Conservation (phyloP, 2,888 invertebrate species). For the Actias luna region DNA sequence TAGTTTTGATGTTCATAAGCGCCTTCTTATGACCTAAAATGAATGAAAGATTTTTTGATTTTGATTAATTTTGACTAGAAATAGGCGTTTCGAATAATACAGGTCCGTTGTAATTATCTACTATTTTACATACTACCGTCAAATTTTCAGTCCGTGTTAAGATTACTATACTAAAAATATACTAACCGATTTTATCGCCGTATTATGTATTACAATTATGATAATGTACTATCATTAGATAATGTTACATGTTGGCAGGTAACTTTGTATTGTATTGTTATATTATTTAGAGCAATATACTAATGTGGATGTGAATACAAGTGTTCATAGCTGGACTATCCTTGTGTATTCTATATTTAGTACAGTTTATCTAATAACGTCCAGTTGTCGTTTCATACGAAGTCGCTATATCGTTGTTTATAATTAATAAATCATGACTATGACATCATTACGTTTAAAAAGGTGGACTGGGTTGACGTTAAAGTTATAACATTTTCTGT, state of each 20-base stretch:
- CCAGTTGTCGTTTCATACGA: neutral
- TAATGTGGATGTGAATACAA: neutral
- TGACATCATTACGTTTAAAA: neutral
- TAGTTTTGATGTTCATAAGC: no score
- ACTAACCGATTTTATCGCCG: neutral
- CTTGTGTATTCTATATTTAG: conserved; percentile 3
- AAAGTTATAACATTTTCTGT: neutral
- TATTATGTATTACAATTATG: conserved; percentile 1
- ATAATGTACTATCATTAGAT: neutral
- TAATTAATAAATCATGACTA: neutral
- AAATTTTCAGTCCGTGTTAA: no score
- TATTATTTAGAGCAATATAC: conserved; percentile 1
- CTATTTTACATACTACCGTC: no score
- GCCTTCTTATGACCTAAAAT: no score
- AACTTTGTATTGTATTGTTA: neutral
- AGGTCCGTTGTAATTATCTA: no score
- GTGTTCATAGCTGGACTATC: neutral
- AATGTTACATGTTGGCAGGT: neutral
- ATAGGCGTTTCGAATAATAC: no score
- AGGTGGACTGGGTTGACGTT: neutral
- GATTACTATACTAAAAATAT: conserved; percentile 1
- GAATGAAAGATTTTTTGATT: no score
- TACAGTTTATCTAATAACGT: neutral
- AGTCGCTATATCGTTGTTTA: neutral
- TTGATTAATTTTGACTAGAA: no score